Evolutionary conservation across 1,140 invertebrate genomes (phyloP).

Genomic region (Lordiphosa mommai): DNA sequence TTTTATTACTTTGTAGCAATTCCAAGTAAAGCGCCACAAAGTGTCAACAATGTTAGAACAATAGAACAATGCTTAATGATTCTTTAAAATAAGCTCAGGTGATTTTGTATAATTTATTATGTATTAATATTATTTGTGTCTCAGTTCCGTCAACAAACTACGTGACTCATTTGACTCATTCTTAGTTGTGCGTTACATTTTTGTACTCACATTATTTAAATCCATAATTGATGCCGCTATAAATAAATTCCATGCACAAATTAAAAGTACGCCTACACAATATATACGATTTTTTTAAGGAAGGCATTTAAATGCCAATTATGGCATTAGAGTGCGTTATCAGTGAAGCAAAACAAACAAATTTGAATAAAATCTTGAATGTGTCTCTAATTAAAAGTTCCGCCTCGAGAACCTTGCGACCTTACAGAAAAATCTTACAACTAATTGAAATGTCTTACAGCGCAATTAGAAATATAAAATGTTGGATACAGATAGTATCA

Average conservation of each 20-base stretch:
- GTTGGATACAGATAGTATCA: neutral
- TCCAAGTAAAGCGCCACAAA: neutral
- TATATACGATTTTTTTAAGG: slow-evolving; percentile 20
- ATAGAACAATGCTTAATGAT: no score
- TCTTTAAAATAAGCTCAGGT: no score
- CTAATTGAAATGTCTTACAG: slow-evolving; percentile 27
- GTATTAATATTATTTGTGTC: no score
- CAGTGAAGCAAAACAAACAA: slow-evolving; percentile 31
- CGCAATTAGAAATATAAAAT: slow-evolving; percentile 11
- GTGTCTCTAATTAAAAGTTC: slow-evolving; percentile 63
- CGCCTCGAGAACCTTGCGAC: slow-evolving; percentile 44
- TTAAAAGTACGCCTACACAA: slow-evolving; percentile 16
- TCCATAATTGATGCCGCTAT: slow-evolving; percentile 41
- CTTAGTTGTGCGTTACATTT: slow-evolving; percentile 1
- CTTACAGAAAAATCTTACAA: slow-evolving; percentile 24
- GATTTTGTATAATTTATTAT: no score
- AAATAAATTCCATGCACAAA: slow-evolving; percentile 25
- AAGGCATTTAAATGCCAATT: slow-evolving; percentile 34
- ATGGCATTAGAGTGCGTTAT: slow-evolving; percentile 40
- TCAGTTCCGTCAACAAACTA: slow-evolving; percentile 8
- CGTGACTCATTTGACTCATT: slow-evolving; percentile 22
- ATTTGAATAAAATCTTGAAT: neutral
- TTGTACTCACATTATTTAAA: neutral
- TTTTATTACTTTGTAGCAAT: slow-evolving; percentile 21
- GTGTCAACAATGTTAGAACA: no score